Percentiles rank a stretch among this genome's conserved stretches.
Evolutionary conservation across 1,140 invertebrate genomes (phyloP).

Genomic region (Micrasema minimum): DNA sequence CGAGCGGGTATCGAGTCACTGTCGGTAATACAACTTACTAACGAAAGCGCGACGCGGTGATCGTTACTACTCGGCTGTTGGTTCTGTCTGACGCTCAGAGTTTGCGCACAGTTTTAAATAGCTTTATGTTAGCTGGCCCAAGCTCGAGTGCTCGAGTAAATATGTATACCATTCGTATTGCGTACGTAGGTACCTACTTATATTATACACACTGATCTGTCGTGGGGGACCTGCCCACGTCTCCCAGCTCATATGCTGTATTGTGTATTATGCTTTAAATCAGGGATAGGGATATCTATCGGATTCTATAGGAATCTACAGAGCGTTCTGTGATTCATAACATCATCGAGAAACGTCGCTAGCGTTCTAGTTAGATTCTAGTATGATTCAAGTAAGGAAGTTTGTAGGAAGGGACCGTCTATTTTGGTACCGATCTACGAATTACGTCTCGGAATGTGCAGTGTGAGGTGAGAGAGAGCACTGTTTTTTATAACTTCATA

Average conservation of each 20-base stretch:
- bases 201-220: background rate
- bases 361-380: background rate
- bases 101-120: conserved; percentile 69
- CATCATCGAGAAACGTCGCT: conserved; percentile 28
- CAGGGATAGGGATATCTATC: conserved; percentile 25
- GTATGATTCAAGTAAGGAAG: too few relatives aligned
- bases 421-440: too few relatives aligned
- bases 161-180: background rate
- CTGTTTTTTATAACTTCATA: too few relatives aligned
- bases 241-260: too few relatives aligned
- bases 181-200: too few relatives aligned
- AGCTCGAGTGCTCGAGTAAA: background rate
- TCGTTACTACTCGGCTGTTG: conserved; percentile 61
- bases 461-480: too few relatives aligned
- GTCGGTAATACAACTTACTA: conserved; percentile 44
- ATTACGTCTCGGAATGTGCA: too few relatives aligned
- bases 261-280: conserved; percentile 1
- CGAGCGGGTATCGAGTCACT: conserved; percentile 52
- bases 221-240: conserved; percentile 24
- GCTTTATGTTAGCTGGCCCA: conserved; percentile 54
- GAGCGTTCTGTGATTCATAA: conserved; percentile 21
- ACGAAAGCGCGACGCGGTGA: conserved; percentile 58
- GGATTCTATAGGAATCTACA: conserved; percentile 16
- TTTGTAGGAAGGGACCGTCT: too few relatives aligned
- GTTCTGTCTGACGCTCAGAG: conserved; percentile 61